These are phyloP conservation scores for Oreochromis mossambicus DNA, from an alignment of 2,797 vertebrate species.

Conservation along the genomic window DNA sequence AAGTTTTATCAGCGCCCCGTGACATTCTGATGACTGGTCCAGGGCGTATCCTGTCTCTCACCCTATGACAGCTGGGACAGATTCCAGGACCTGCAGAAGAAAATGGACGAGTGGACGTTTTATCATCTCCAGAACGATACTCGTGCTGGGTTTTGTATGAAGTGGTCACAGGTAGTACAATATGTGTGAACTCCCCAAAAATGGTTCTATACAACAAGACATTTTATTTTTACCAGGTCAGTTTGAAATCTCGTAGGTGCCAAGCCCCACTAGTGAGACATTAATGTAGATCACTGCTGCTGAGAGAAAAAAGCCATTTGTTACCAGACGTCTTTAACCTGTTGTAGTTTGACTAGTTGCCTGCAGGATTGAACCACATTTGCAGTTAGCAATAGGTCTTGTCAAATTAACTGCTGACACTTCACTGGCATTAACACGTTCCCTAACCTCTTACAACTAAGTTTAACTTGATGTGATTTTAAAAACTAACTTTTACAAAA, in stretches of 20 bases:
- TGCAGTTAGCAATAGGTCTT: fast-evolving
- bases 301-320: background rate
- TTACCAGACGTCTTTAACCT: background rate
- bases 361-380: background rate
- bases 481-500: fast-evolving
- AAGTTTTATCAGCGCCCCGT: background rate
- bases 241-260: too few relatives aligned
- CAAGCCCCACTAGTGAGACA: fast-evolving
- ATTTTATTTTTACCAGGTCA: background rate
- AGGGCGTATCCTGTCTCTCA: fast-evolving
- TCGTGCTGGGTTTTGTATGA: background rate
- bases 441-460: background rate
- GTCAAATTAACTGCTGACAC: background rate
- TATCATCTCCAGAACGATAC: background rate
- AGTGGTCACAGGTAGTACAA: background rate
- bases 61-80: background rate
- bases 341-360: background rate
- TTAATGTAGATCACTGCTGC: background rate
- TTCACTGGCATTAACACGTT: fast-evolving
- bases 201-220: background rate
- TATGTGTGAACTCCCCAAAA: background rate
- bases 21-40: background rate
- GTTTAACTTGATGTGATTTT: background rate
- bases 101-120: background rate
- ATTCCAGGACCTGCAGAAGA: background rate